Evolutionary conservation across 2,113 vertebrate species (phyloP).

Genomic region (Capra hircus): DNA sequence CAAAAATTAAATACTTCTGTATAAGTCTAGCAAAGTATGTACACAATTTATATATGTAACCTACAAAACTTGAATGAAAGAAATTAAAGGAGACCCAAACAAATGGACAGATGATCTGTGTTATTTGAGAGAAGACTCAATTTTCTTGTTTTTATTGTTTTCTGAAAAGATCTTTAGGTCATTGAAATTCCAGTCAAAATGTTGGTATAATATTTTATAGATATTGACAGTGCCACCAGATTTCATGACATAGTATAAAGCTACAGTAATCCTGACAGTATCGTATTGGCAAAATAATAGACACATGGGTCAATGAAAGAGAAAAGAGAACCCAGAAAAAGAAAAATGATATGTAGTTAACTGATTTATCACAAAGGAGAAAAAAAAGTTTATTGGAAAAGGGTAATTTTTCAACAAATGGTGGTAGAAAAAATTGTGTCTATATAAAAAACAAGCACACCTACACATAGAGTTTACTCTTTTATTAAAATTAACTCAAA

Average conservation of each 20-base stretch:
- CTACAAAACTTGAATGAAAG: neutral
- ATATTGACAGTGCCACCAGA: neutral
- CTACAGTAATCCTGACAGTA: neutral
- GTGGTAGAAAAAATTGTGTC: neutral
- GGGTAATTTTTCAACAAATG: neutral
- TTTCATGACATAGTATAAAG: neutral
- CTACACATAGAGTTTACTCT: neutral
- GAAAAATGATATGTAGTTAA: neutral
- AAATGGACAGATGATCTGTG: neutral
- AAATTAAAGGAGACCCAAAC: neutral
- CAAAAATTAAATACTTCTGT: neutral
- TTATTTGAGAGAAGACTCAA: neutral
- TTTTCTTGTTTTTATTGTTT: neutral
- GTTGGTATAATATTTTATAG: neutral
- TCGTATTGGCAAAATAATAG: neutral
- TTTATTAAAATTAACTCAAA: neutral
- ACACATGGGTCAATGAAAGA: neutral
- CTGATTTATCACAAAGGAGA: neutral
- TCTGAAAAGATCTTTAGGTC: neutral
- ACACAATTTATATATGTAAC: neutral
- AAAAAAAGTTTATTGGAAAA: neutral
- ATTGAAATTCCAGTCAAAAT: neutral
- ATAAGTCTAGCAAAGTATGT: neutral
- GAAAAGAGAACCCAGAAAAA: neutral
- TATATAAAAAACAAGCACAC: neutral